Evolutionary conservation across 2,113 vertebrate genomes (phyloP).

Genomic region (Pan paniscus): DNA sequence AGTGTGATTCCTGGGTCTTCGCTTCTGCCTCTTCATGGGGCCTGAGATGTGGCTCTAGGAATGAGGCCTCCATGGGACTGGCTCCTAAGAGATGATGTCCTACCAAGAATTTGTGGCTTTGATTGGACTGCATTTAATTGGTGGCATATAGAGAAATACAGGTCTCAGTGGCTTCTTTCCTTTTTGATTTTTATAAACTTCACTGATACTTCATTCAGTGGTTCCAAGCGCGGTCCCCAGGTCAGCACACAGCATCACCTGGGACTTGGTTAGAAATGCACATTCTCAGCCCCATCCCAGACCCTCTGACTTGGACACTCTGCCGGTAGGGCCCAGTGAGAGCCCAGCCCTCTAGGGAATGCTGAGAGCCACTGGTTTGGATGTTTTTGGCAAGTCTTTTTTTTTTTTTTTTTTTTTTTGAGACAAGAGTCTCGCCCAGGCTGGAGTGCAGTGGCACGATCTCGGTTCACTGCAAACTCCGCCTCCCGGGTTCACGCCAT

Average conservation of each 20-base stretch:
- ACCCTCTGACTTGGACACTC: neutral
- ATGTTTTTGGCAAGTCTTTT: no score
- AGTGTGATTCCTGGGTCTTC: neutral
- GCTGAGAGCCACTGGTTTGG: neutral
- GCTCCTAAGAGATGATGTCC: neutral
- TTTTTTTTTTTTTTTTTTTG: no score
- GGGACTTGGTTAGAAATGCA: neutral
- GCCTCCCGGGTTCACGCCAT: no score
- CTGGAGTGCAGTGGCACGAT: no score
- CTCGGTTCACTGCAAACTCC: no score
- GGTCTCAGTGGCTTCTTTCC: neutral
- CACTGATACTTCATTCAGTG: no score
- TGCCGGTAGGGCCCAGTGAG: no score
- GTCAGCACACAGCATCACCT: neutral
- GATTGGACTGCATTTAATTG: neutral
- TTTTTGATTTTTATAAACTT: neutral
- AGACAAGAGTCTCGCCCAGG: no score
- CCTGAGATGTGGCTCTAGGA: neutral
- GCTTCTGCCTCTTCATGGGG: accelerated
- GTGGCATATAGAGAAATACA: neutral
- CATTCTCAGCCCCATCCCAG: neutral
- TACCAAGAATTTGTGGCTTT: no score
- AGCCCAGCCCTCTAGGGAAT: neutral
- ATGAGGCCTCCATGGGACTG: no score
- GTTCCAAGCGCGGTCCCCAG: neutral